A percentile compares a stretch with the other conserved stretches of the same genome.
phyloP scores from a whole-genome alignment of 2,888 invertebrate genomes.

The Rapana venosa region DNA sequence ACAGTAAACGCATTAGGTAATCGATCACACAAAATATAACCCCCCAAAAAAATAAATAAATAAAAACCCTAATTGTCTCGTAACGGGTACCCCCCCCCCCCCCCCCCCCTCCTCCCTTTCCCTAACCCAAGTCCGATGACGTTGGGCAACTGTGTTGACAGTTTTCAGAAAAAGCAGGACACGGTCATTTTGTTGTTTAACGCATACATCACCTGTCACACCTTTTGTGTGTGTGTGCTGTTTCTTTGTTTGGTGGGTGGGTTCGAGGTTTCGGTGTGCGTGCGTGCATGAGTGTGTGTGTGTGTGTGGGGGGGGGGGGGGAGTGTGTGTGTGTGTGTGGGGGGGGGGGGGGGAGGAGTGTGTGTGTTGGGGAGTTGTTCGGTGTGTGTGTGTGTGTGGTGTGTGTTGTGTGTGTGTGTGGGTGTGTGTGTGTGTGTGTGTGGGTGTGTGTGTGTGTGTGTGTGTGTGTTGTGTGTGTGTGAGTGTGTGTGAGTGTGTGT shows the following conservation, averaged over 20 bases:
- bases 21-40: not conserved
- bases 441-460: conserved; percentile 7
- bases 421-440: not conserved
- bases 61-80: not conserved
- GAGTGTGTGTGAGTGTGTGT: no score
- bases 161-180: no score
- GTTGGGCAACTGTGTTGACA: no score
- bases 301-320: not conserved
- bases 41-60: not conserved
- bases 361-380: not conserved
- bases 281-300: not conserved
- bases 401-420: not conserved
- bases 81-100: not conserved
- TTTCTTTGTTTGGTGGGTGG: not conserved
- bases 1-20: no score
- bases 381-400: not conserved
- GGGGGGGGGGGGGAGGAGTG: not conserved
- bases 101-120: not conserved
- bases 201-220: no score
- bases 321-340: not conserved
- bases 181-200: no score
- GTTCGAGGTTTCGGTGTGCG: not conserved
- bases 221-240: not conserved
- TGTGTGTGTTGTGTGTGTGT: not conserved
- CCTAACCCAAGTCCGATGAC: not conserved